Evolutionary conservation across 2,888 invertebrate genomes (phyloP).

Genomic region (Harpagoxenus sublaevis): DNA sequence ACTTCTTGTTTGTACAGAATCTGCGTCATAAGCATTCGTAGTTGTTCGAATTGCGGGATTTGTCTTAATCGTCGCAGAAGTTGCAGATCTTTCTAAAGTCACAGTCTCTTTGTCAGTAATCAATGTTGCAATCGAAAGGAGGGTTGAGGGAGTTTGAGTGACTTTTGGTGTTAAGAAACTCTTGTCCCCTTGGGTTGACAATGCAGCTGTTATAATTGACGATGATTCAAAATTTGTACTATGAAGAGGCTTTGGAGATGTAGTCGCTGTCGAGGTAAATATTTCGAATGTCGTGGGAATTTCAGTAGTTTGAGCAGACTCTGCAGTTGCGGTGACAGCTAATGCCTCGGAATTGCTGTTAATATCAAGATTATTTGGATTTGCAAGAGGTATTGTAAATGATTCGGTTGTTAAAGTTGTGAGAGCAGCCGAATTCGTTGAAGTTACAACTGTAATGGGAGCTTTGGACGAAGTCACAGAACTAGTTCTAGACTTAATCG

Average conservation of each 20-base stretch:
- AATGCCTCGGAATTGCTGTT: neutral
- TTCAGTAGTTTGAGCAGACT: neutral
- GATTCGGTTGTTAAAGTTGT: neutral
- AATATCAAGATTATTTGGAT: neutral
- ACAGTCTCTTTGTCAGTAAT: neutral
- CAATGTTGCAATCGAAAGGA: neutral
- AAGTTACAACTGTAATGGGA: neutral
- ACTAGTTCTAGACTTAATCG: neutral
- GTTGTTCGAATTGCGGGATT: neutral
- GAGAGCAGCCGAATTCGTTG: neutral
- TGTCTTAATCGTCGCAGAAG: neutral
- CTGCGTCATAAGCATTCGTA: neutral
- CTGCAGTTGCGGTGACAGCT: neutral
- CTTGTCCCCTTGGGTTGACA: neutral
- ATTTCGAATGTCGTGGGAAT: slow-evolving; percentile 1
- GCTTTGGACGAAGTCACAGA: neutral
- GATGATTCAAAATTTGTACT: neutral
- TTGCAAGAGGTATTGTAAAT: neutral
- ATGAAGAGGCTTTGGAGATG: neutral
- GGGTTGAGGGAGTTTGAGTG: neutral
- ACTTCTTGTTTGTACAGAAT: slow-evolving; percentile 1
- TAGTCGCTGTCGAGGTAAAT: neutral
- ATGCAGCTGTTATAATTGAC: neutral
- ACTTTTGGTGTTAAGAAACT: neutral
- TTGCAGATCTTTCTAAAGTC: neutral